Conservation (phyloP, 2,797 vertebrate genomes). For the Sternarchorhynchus goeldii region DNA sequence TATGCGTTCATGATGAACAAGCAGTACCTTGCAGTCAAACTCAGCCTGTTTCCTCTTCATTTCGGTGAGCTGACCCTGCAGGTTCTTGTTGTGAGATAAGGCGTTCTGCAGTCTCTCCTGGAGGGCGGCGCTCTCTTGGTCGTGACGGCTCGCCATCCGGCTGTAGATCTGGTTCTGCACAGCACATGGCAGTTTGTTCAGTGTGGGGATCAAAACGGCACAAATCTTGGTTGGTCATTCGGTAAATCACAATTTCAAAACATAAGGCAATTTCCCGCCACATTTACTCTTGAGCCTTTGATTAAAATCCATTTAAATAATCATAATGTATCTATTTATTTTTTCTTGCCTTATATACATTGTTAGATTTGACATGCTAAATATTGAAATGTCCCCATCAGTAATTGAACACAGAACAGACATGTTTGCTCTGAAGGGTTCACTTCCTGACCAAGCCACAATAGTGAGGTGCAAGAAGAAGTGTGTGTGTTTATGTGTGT, state of each 20-base stretch:
- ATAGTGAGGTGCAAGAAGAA: no score
- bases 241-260: not conserved
- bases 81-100: slow-evolving; percentile 87
- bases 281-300: no score
- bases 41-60: slow-evolving; percentile 92
- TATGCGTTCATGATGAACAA: not conserved
- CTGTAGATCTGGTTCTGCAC: slow-evolving; percentile 87
- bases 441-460: no score
- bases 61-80: slow-evolving; percentile 89
- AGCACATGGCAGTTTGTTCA: not conserved
- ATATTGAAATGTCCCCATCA: no score
- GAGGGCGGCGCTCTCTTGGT: slow-evolving; percentile 84
- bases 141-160: slow-evolving; percentile 84
- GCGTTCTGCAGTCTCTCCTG: slow-evolving; percentile 87
- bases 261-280: not conserved
- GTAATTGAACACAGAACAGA: no score
- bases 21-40: slow-evolving; percentile 88
- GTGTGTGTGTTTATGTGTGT: not conserved
- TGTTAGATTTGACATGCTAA: no score
- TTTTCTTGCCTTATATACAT: no score
- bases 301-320: no score
- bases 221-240: not conserved
- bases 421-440: no score
- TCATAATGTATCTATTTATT: no score
- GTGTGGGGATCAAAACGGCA: no score